phyloP scores from a whole-genome alignment of 1,140 invertebrate species.

The Drosophila arizonae region DNA sequence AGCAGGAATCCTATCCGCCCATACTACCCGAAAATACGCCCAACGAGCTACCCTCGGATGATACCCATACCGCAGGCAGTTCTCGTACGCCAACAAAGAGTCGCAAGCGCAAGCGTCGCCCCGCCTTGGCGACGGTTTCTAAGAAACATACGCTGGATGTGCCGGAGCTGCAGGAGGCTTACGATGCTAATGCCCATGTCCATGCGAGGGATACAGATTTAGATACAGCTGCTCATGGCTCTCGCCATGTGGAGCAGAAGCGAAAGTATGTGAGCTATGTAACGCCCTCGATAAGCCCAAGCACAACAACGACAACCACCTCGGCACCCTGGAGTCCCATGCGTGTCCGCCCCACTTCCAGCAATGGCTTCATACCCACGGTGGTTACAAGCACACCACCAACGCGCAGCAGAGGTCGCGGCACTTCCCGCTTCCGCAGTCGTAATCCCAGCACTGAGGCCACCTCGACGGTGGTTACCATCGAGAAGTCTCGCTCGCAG shows the following conservation, averaged over 20 bases:
- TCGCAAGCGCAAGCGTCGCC: conserved; percentile 57
- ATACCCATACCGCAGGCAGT: conserved; percentile 58
- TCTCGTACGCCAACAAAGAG: conserved; percentile 35
- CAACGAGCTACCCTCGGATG: conserved; percentile 51
- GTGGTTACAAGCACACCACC: conserved; percentile 55
- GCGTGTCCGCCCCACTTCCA: conserved; percentile 47
- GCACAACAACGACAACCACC: conserved; percentile 26
- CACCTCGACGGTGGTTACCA: conserved; percentile 48
- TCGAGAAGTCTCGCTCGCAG: conserved; percentile 72
- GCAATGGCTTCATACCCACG: conserved; percentile 46
- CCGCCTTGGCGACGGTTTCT: conserved; percentile 25
- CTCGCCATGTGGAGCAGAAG: conserved; percentile 56
- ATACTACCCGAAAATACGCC: conserved; percentile 22
- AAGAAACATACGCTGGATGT: conserved; percentile 72
- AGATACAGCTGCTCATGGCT: conserved; percentile 62
- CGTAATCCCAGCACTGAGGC: conserved; percentile 22
- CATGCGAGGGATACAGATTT: conserved; percentile 31
- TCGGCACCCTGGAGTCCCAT: conserved; percentile 72
- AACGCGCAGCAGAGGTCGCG: conserved; percentile 18
- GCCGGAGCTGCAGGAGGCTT: conserved; percentile 72
- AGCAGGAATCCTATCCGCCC: conserved; percentile 73
- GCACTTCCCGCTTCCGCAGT: conserved; percentile 51
- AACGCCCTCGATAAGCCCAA: conserved; percentile 27
- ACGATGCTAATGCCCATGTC: conserved; percentile 54
- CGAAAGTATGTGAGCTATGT: conserved; percentile 34